Base-by-base conservation (phyloP, 1,140 invertebrate genomes). In the Xylocopa sonorina region DNA sequence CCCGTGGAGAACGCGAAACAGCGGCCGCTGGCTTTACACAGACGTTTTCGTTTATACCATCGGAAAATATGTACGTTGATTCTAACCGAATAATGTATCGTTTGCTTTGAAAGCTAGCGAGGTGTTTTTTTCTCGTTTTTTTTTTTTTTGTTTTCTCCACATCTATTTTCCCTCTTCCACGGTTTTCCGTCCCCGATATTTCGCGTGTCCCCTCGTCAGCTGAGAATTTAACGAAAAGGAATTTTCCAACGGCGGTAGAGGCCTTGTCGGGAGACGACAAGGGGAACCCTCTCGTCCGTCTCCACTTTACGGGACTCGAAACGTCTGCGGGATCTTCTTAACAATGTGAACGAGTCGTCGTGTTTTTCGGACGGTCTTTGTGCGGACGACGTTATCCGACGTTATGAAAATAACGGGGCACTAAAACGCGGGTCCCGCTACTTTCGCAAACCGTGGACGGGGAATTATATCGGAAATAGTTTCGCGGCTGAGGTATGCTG, bases 381-480 rank as follows among this genome's bases (percentile, higher is more conserved):
- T 67, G 55, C 66, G 53, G 78, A 79, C 85, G 74, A 73, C 64
- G 77, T 87, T 51, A 72, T 78, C 67, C 62, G 60, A 66, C 67
- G 81, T 87, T 87, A 87, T 84, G 85, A 87, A 87, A 87, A 87
- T 87, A 87, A 83, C 81, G 74, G n/a, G n/a, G 51, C 55, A 46
- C 78, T 55, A 51, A 74, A 55, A 73, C 60, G 78, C 46, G 73
- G 78, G 79, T 51, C 75, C 72, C 73, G 62, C 78, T 57, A 71
- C 53, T 80, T 75, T 71, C 77, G 50, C 60, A n/a, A n/a, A 55
- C 38, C 57, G 68, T 66, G 64, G 66, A 58, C 68, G 58, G 55
- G 12, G 83, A 85, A 87, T 88, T 85, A 88, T 83, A 87, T 84
- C 55, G 85, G 85, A 81, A 87, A 83, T 82, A 83, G 85, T 85